These are phyloP conservation scores for Eurois occulta DNA, from an alignment of 2,888 invertebrate species.

Conservation along the genomic window DNA sequence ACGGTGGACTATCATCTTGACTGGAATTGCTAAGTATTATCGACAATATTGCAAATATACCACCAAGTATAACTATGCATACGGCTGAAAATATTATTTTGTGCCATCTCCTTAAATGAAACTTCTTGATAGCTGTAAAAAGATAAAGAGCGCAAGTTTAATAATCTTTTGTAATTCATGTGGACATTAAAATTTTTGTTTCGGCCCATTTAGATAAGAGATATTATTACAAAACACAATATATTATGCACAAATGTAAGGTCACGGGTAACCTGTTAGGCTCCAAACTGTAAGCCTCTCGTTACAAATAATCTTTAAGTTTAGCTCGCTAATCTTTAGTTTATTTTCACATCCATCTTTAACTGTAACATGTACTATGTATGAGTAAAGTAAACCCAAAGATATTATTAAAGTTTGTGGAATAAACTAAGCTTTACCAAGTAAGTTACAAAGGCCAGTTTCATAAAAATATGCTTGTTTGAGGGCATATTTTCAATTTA, in stretches of 20 bases:
- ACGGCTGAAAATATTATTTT: slow-evolving; percentile 78
- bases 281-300: background rate
- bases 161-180: slow-evolving; percentile 19
- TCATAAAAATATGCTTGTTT: background rate
- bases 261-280: background rate
- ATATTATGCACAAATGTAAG: background rate
- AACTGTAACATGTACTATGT: background rate
- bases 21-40: slow-evolving; percentile 72
- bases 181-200: background rate
- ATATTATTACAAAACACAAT: background rate
- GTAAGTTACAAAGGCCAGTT: background rate
- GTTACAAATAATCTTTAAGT: background rate
- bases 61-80: slow-evolving; percentile 77
- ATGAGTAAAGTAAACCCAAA: background rate
- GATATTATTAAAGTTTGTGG: background rate
- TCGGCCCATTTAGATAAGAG: background rate
- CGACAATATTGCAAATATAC: slow-evolving; percentile 77
- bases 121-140: slow-evolving; percentile 75
- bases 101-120: slow-evolving; percentile 77
- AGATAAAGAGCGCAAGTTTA: slow-evolving; percentile 2
- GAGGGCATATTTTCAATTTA: background rate
- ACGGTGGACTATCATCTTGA: slow-evolving; percentile 60
- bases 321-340: background rate
- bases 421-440: background rate
- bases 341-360: background rate